These are phyloP conservation scores for Steatocranus sp. DNA, from an alignment of 2,797 vertebrate species.

Conservation along the genomic window DNA sequence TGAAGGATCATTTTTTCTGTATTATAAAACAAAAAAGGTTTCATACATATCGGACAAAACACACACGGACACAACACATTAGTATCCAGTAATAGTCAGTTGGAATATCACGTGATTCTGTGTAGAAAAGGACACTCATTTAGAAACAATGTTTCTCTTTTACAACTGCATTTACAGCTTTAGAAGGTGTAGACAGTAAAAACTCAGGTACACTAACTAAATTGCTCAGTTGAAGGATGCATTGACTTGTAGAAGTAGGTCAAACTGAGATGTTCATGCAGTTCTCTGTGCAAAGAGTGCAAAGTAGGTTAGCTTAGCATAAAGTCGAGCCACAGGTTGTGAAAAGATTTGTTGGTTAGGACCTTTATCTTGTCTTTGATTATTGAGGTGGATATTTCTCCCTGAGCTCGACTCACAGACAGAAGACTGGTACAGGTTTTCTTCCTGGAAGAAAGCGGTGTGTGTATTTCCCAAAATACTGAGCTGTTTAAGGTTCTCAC, in stretches of 20 bases:
- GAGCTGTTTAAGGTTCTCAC: background rate
- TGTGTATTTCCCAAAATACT: background rate
- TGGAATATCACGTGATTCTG: background rate
- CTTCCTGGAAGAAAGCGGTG: background rate
- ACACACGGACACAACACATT: background rate
- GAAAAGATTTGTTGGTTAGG: background rate
- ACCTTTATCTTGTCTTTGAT: background rate
- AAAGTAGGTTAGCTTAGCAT: background rate
- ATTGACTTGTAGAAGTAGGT: background rate
- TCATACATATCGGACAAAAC: background rate
- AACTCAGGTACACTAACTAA: background rate
- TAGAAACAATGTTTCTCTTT: background rate
- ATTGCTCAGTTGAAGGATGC: background rate
- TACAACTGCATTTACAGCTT: background rate
- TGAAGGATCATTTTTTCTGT: accelerated
- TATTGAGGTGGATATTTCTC: background rate
- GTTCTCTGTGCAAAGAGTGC: background rate
- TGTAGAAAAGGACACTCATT: background rate
- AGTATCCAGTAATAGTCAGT: accelerated
- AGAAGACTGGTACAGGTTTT: background rate
- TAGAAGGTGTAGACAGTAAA: background rate
- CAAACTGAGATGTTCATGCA: background rate
- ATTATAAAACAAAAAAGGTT: background rate
- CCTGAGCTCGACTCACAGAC: background rate
- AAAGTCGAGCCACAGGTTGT: background rate